A percentile compares a stretch with the other conserved stretches of the same genome.
phyloP scores from a whole-genome alignment of 1,140 invertebrate species.

The Aricia agestis region DNA sequence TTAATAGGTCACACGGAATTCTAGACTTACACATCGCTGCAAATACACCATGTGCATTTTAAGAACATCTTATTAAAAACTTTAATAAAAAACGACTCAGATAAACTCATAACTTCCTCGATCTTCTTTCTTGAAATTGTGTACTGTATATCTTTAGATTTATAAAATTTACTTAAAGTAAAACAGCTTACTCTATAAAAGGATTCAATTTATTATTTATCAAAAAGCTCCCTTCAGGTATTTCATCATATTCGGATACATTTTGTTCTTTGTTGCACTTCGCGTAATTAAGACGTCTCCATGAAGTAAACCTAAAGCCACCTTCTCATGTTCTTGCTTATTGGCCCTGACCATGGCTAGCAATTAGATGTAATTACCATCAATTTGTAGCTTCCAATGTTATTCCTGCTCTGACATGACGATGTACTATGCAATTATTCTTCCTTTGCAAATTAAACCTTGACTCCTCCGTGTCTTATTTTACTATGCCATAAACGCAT shows the following conservation, averaged over 20 bases:
- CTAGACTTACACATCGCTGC: conserved; percentile 15
- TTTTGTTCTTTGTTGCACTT: background rate
- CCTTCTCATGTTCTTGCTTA: conserved; percentile 66
- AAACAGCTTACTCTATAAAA: too few species aligned
- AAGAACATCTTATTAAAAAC: background rate
- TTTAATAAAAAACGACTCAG: background rate
- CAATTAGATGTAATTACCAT: conserved; percentile 74
- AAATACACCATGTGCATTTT: background rate
- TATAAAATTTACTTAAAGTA: too few species aligned
- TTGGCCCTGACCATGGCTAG: conserved; percentile 71
- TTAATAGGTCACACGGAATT: conserved; percentile 59
- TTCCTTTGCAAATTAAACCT: conserved; percentile 51
- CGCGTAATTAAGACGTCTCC: background rate
- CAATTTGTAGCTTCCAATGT: conserved; percentile 67
- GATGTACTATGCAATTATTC: conserved; percentile 56
- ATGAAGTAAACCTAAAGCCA: conserved; percentile 43
- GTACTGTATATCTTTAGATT: too few species aligned
- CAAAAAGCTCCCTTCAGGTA: too few species aligned
- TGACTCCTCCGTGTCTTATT: conserved; percentile 20
- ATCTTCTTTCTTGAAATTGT: too few species aligned
- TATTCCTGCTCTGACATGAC: conserved; percentile 53
- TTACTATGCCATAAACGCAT: conserved; percentile 4
- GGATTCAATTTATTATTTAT: too few species aligned
- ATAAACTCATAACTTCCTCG: background rate
- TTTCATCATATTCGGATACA: background rate